phyloP scores from a whole-genome alignment of 2,888 invertebrate species.

The Parapristionchus giblindavisi region DNA sequence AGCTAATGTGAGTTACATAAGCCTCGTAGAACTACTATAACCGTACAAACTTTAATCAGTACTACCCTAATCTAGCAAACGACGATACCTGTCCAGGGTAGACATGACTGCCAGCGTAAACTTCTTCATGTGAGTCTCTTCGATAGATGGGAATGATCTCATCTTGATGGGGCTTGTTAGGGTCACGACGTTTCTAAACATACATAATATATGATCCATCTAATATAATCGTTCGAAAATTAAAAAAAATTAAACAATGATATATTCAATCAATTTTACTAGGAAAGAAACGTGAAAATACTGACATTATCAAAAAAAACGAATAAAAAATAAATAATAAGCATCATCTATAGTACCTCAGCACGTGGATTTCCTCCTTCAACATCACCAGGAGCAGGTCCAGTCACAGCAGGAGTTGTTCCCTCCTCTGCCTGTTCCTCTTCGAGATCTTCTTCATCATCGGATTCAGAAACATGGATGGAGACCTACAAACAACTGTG shows the following conservation, averaged over 20 bases:
- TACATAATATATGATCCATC: no score
- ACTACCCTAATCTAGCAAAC: not conserved
- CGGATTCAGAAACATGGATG: conserved; percentile 93
- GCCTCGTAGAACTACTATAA: no score
- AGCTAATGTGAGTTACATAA: not conserved
- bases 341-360: no score
- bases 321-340: no score
- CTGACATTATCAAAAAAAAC: no score
- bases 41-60: no score
- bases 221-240: no score
- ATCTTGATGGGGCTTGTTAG: conserved; percentile 76
- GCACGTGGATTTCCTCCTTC: conserved; percentile 75
- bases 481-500: conserved; percentile 79
- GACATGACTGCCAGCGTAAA: conserved; percentile 94
- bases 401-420: conserved; percentile 35
- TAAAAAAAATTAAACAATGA: no score
- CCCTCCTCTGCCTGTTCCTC: conserved; percentile 47
- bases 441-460: conserved; percentile 79
- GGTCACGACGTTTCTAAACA: conserved; percentile 47
- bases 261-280: no score
- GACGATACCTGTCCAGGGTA: conserved; percentile 88
- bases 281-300: no score
- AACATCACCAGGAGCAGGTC: conserved; percentile 73
- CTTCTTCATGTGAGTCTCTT: conserved; percentile 92
- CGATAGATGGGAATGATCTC: conserved; percentile 93